Evolutionary conservation across 2,888 invertebrate species (phyloP), one percentile per base, ranked within the genome.

Genomic region (Eristalinus sepulchralis): DNA sequence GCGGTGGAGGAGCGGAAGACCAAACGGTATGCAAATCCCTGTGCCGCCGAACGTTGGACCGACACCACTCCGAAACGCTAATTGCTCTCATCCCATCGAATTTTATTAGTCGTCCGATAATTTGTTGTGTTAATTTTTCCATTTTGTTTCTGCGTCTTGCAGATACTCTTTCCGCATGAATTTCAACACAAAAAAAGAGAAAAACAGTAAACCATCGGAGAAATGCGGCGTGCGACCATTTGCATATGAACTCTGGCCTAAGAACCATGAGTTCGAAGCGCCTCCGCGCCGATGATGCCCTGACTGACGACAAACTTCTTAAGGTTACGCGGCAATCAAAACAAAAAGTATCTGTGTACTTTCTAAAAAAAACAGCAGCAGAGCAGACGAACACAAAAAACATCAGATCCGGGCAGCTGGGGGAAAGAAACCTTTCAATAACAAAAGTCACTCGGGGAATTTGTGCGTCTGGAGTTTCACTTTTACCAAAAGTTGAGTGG

Each of bases 21-120:
- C n/a, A 47, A 47, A 60, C n/a, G 59, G 2, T 33, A 39, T 31
- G 31, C 10, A 47, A 66, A 59, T 59, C 59, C 36, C 63, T 55
- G 20, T 47, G 13, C n/a, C 27, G 17, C 36, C 11, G 8, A 5
- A 1, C 34, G 6, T 33, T n/a, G n/a, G n/a, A 13, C 13, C 11
- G 2, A 34, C 8, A 24, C n/a, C 31, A 22, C 66, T 47, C 33
- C 3, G 34, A 47, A 33, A 24, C 59, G 62, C 5, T 55, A 20
- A 47, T 27, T 9, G 47, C 27, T 53, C 17, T 55, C 22, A 10
- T 27, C 31, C 10, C n/a, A 10, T 34, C 3, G 31, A 70, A 64
- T 57, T 72, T 62, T 59, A 78, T 78, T 78, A 59, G 57, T 33
- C 20, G 64, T 66, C 39, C 71, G 71, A 47, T 67, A 76, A 76